Evolutionary conservation across 2,888 invertebrate genomes (phyloP).

Genomic region (Platerodrilus igneus): DNA sequence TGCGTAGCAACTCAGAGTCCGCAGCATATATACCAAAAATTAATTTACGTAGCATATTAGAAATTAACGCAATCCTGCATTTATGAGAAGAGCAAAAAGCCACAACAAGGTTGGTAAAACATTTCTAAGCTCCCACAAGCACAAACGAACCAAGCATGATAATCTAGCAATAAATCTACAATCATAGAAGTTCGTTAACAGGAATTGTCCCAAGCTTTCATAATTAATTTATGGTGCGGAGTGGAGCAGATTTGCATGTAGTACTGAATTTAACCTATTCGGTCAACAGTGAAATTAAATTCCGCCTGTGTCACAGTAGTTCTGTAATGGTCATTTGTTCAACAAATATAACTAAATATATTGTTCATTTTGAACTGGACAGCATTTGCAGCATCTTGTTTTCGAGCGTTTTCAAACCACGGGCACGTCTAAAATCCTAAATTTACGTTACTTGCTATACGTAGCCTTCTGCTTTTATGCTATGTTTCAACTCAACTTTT

Average conservation of each 20-base stretch:
- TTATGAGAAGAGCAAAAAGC: constrained; percentile 20
- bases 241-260: constrained; percentile 47
- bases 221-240: constrained; percentile 48
- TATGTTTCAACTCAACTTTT: too few relatives aligned
- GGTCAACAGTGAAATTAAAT: constrained; percentile 50
- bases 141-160: constrained; percentile 14
- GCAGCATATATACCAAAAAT: too few relatives aligned
- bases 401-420: constrained; percentile 9
- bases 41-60: too few relatives aligned
- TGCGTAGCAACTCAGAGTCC: too few relatives aligned
- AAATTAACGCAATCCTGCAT: too few relatives aligned
- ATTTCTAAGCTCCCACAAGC: constrained; percentile 25
- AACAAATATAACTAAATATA: constrained; percentile 43
- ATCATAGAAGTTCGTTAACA: constrained; percentile 48
- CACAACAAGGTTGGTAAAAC: constrained; percentile 20
- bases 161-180: constrained; percentile 41
- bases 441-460: too few relatives aligned
- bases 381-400: constrained; percentile 18
- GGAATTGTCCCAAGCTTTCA: constrained; percentile 43
- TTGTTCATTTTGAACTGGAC: constrained; percentile 14
- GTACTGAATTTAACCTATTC: constrained; percentile 48
- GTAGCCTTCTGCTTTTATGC: too few relatives aligned
- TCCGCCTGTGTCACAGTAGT: constrained; percentile 37
- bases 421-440: too few relatives aligned
- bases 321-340: constrained; percentile 46